These are phyloP conservation scores for Nyctibius bracteatus DNA, from an alignment of 2,113 vertebrate genomes.

Conservation along the genomic window DNA sequence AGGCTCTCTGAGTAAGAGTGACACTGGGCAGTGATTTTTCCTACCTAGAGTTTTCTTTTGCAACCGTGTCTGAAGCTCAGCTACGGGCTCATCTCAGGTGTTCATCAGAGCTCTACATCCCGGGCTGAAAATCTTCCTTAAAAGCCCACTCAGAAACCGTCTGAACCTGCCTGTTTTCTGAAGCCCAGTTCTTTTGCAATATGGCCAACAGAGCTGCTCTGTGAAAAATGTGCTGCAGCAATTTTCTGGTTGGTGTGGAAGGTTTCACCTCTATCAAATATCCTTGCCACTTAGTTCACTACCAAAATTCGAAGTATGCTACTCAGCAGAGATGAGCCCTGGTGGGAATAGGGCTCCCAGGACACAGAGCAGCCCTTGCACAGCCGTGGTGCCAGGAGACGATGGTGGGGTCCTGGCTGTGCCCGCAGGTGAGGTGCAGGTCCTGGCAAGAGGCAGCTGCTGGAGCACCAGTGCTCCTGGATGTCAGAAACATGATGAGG, in stretches of 20 bases:
- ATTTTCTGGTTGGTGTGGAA: background rate
- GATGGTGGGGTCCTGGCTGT: background rate
- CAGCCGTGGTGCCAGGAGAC: accelerated
- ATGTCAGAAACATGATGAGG: background rate
- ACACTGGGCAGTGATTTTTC: background rate
- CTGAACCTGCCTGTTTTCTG: background rate
- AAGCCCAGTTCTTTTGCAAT: background rate
- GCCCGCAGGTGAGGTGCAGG: background rate
- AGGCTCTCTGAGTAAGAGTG: background rate
- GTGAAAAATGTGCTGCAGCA: background rate
- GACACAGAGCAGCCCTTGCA: background rate
- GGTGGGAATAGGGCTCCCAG: background rate
- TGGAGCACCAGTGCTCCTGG: background rate
- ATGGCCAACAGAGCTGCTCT: background rate
- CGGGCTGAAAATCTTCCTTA: background rate
- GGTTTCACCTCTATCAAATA: background rate
- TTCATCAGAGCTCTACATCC: background rate
- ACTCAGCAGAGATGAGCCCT: background rate
- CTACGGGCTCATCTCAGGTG: background rate
- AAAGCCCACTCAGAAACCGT: background rate
- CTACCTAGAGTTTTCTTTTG: background rate
- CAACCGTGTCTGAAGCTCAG: accelerated
- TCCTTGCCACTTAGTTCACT: background rate
- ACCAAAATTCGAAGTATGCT: background rate
- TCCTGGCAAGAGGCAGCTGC: background rate